Conservation (phyloP, 2,888 invertebrate genomes). For the Ennomos quercinarius region DNA sequence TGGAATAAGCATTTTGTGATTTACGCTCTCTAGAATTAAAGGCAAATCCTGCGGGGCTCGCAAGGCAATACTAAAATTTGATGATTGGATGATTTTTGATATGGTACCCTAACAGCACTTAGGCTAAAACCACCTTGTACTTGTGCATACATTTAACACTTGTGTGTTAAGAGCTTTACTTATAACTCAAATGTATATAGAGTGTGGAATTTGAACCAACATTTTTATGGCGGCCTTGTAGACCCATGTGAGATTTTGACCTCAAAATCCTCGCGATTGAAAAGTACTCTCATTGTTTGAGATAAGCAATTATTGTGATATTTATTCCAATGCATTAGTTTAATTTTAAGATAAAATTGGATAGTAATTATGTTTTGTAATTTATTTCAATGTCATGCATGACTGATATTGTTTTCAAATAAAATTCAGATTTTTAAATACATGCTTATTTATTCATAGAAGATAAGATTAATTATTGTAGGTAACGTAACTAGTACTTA, state of each 20-base stretch:
- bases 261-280: constrained; percentile 18
- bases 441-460: constrained; percentile 11
- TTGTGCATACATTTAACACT: too few relatives aligned
- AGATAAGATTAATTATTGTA: too few relatives aligned
- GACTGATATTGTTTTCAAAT: constrained; percentile 64
- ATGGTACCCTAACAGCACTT: too few relatives aligned
- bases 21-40: constrained; percentile 30
- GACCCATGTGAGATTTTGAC: background rate
- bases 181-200: background rate
- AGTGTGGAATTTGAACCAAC: too few relatives aligned
- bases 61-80: constrained; percentile 3
- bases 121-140: too few relatives aligned
- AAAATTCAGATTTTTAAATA: constrained; percentile 30
- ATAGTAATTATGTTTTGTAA: constrained; percentile 48
- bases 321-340: constrained; percentile 44
- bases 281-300: constrained; percentile 16
- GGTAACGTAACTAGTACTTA: too few relatives aligned
- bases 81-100: too few relatives aligned
- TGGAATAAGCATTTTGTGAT: constrained; percentile 32
- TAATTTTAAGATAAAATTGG: constrained; percentile 38
- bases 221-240: background rate
- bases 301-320: constrained; percentile 48
- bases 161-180: too few relatives aligned
- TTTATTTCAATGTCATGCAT: constrained; percentile 57
- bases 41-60: constrained; percentile 1